Evolutionary conservation across 2,888 invertebrate genomes (phyloP).

Genomic region (Dysmachus trigonus): DNA sequence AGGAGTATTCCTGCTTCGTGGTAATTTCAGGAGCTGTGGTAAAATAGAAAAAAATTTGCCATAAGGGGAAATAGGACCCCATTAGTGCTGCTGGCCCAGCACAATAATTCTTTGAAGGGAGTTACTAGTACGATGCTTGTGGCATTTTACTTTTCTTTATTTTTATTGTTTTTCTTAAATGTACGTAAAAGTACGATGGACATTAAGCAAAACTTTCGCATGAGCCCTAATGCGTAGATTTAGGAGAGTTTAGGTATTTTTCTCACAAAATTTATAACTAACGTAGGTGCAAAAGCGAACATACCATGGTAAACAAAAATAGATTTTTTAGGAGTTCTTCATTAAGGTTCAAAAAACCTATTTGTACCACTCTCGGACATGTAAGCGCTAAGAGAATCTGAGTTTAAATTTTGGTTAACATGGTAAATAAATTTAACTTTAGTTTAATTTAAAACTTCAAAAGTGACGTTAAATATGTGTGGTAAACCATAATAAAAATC

Average conservation of each 20-base stretch:
- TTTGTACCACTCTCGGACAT: too few species aligned
- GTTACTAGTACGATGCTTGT: neutral
- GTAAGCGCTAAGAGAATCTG: too few species aligned
- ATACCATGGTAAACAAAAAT: too few species aligned
- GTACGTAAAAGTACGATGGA: neutral
- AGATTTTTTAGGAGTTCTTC: too few species aligned
- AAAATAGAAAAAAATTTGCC: neutral
- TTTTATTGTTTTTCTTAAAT: neutral
- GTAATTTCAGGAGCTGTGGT: neutral
- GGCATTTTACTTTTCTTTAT: neutral
- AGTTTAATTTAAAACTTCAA: too few species aligned
- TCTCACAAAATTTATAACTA: too few species aligned
- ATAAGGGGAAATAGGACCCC: neutral
- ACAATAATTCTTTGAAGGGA: neutral
- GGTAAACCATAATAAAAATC: too few species aligned
- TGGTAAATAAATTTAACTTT: too few species aligned
- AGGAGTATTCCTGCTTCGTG: neutral
- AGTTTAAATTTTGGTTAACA: too few species aligned
- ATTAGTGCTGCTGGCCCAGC: neutral
- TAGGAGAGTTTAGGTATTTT: neutral
- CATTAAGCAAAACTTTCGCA: neutral
- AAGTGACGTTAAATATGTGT: too few species aligned
- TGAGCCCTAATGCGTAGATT: neutral
- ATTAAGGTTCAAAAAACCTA: too few species aligned
- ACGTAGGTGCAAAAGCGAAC: too few species aligned